These are phyloP conservation scores for Incurvaria masculella DNA, from an alignment of 2,888 invertebrate species.

Conservation along the genomic window DNA sequence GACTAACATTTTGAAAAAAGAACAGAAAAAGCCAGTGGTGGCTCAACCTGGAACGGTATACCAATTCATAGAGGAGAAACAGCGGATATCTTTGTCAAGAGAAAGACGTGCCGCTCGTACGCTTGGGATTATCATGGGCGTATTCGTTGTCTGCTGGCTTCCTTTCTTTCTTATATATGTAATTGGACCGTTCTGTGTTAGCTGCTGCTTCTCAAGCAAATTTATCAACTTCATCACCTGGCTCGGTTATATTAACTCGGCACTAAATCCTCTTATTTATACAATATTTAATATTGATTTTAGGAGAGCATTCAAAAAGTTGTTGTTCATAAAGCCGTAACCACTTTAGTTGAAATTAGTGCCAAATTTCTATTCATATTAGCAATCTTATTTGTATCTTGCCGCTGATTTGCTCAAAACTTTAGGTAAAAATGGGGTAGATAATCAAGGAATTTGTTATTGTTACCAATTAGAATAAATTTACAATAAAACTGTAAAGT, in stretches of 20 bases:
- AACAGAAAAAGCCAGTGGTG: constrained; percentile 29
- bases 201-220: constrained; percentile 76
- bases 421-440: too few relatives aligned
- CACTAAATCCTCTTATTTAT: constrained; percentile 90
- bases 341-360: constrained; percentile 17
- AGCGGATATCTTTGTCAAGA: constrained; percentile 87
- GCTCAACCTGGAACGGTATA: constrained; percentile 63
- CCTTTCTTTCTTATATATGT: constrained; percentile 97
- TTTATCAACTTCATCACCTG: constrained; percentile 89
- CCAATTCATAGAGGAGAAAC: constrained; percentile 86
- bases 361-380: constrained; percentile 26
- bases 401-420: constrained; percentile 46
- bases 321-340: constrained; percentile 49
- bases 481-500: neutral
- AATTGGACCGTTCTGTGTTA: constrained; percentile 82
- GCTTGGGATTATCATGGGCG: constrained; percentile 96
- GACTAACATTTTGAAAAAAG: constrained; percentile 27
- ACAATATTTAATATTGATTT: constrained; percentile 95
- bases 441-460: too few relatives aligned
- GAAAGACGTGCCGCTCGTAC: constrained; percentile 94
- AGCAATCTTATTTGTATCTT: constrained; percentile 18
- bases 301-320: constrained; percentile 81
- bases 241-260: constrained; percentile 91
- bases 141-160: constrained; percentile 96
- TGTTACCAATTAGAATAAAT: too few relatives aligned